Conservation (phyloP, 2,888 invertebrate genomes). For the Lysandra coridon region DNA sequence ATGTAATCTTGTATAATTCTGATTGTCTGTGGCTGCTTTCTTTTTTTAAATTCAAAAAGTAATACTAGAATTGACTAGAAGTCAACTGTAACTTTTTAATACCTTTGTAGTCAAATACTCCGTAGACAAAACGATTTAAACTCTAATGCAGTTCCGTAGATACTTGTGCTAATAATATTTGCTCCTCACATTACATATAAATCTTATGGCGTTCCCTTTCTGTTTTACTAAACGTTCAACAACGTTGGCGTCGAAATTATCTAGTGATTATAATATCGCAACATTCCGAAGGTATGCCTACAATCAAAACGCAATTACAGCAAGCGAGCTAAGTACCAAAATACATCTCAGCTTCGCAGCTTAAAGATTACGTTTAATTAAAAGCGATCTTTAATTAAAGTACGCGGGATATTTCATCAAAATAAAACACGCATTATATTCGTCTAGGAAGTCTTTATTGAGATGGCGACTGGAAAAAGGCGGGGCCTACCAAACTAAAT, state of each 20-base stretch:
- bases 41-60: too few relatives aligned
- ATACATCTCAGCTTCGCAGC: constrained; percentile 58
- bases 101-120: too few relatives aligned
- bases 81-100: too few relatives aligned
- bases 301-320: constrained; percentile 46
- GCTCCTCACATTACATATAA: neutral
- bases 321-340: constrained; percentile 43
- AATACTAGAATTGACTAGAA: too few relatives aligned
- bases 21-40: neutral
- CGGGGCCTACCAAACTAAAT: constrained; percentile 55
- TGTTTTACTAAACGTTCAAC: neutral
- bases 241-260: neutral
- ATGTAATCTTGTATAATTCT: constrained; percentile 8
- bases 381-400: constrained; percentile 73
- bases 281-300: constrained; percentile 34
- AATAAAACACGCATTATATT: constrained; percentile 63
- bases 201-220: neutral
- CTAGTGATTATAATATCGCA: constrained; percentile 22
- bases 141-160: too few relatives aligned
- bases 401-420: constrained; percentile 65
- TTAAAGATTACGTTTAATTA: constrained; percentile 71
- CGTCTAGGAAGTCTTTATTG: constrained; percentile 77
- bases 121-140: too few relatives aligned
- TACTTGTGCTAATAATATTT: too few relatives aligned
- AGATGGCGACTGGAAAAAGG: constrained; percentile 77